Evolutionary conservation across 2,797 vertebrate species (phyloP).

Genomic region (Selene dorsalis): DNA sequence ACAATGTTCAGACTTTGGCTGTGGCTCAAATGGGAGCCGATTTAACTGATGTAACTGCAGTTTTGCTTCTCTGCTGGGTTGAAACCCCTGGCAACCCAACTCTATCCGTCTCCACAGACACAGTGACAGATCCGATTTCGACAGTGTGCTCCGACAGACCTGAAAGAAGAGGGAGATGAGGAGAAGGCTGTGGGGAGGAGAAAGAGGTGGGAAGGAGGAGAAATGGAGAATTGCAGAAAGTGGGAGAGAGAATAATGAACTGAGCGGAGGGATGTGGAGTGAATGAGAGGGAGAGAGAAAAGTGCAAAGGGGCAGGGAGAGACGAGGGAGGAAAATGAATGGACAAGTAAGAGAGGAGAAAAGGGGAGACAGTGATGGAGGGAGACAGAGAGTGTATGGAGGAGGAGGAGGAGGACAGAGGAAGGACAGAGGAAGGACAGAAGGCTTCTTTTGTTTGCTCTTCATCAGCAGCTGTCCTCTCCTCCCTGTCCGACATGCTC

Average conservation of each 20-base stretch:
- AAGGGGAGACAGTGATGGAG: constrained; percentile 10
- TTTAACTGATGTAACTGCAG: constrained; percentile 70
- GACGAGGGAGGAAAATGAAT: constrained; percentile 6
- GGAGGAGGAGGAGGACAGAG: constrained; percentile 33
- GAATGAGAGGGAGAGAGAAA: constrained; percentile 21
- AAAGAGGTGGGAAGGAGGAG: constrained; percentile 47
- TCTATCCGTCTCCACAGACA: constrained; percentile 75
- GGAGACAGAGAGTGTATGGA: constrained; percentile 28
- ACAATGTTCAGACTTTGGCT: constrained; percentile 44
- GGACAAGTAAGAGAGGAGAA: not conserved
- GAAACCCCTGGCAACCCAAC: constrained; percentile 77
- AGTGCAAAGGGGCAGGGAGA: not conserved
- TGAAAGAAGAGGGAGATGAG: constrained; percentile 42
- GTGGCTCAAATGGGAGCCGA: constrained; percentile 55
- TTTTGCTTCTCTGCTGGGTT: constrained; percentile 71
- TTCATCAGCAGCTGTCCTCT: constrained; percentile 66
- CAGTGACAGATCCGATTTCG: constrained; percentile 78
- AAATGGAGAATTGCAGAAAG: constrained; percentile 35
- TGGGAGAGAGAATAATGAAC: constrained; percentile 41
- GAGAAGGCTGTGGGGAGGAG: constrained; percentile 23
- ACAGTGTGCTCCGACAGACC: constrained; percentile 60
- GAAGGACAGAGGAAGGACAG: constrained; percentile 51
- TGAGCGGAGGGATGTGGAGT: constrained; percentile 12
- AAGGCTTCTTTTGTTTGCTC: constrained; percentile 76
- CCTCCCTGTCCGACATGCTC: constrained; percentile 70